phyloP scores from a whole-genome alignment of 1,140 invertebrate genomes.

The Brachionus rubens region DNA sequence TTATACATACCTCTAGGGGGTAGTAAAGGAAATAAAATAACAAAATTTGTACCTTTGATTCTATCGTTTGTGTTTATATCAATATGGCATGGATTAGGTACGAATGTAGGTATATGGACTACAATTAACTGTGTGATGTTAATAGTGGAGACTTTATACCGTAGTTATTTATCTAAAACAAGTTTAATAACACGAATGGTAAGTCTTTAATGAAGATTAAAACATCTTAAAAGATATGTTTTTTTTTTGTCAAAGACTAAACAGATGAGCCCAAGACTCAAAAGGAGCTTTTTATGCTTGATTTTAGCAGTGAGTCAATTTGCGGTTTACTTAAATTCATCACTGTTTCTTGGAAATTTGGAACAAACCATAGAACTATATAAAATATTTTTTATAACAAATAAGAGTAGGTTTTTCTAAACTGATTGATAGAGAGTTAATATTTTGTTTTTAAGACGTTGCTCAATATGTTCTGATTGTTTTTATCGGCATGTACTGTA shows the following conservation, averaged over 20 bases:
- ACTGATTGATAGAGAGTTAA: background rate
- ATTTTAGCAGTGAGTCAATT: constrained; percentile 2
- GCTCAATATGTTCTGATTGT: background rate
- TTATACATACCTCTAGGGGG: constrained; percentile 44
- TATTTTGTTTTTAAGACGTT: background rate
- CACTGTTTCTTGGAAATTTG: constrained; percentile 29
- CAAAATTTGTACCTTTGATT: background rate
- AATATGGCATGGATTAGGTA: constrained; percentile 37
- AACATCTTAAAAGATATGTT: background rate
- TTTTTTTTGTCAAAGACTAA: background rate
- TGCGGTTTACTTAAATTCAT: background rate
- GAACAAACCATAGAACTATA: background rate
- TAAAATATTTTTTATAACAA: background rate
- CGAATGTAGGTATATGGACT: constrained; percentile 13
- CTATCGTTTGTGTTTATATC: constrained; percentile 32
- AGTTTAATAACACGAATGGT: background rate
- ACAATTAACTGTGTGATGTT: constrained; percentile 20
- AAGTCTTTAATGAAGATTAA: background rate
- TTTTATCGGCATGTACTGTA: background rate
- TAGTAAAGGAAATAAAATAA: constrained; percentile 9
- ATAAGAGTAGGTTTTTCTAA: background rate
- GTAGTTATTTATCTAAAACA: background rate
- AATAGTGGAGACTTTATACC: background rate
- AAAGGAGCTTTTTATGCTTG: background rate
- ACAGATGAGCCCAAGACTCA: background rate